Conservation (phyloP, 2,113 vertebrate genomes). For the Camelus bactrianus region DNA sequence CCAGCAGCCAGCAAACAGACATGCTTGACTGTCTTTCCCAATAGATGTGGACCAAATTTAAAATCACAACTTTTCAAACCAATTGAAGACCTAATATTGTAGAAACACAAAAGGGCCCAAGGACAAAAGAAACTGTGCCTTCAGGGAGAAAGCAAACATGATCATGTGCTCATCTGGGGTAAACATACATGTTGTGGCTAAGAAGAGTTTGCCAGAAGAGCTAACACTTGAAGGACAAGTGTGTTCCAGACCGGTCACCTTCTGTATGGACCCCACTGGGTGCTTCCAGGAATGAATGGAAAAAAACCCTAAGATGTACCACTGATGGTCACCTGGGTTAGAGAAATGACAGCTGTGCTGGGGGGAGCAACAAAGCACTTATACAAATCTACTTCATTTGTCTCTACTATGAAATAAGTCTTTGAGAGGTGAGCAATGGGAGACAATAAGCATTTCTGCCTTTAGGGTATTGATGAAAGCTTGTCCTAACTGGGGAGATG, state of each 20-base stretch:
- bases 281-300: neutral
- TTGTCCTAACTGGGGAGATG: neutral
- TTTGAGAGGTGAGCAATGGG: neutral
- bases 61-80: neutral
- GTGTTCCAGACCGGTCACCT: neutral
- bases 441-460: neutral
- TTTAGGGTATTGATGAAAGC: neutral
- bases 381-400: neutral
- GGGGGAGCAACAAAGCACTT: neutral
- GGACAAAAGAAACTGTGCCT: neutral
- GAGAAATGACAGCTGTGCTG: neutral
- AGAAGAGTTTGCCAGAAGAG: neutral
- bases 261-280: neutral
- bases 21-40: neutral
- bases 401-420: neutral
- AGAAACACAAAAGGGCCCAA: neutral
- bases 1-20: neutral
- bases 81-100: neutral
- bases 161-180: fast-evolving
- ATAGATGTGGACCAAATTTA: neutral
- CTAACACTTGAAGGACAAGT: neutral
- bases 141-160: neutral
- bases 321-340: neutral
- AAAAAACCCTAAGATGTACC: neutral
- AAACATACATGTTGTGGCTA: neutral